phyloP scores from a whole-genome alignment of 1,140 invertebrate genomes.

The Hyles euphorbiae region DNA sequence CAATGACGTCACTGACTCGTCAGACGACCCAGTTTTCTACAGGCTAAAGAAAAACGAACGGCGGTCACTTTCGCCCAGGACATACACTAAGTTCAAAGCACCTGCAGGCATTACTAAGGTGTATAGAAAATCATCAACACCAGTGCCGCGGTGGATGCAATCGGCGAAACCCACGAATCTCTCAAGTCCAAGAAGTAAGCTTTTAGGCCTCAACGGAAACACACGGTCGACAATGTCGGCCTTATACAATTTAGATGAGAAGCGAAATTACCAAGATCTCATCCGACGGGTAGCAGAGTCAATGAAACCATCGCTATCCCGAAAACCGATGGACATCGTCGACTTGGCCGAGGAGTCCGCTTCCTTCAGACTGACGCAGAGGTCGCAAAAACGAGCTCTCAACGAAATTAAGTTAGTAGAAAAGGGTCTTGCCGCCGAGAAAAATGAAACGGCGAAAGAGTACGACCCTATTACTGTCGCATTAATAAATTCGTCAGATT shows the following conservation, averaged over 20 bases:
- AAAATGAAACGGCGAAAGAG: constrained; percentile 44
- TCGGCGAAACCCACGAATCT: constrained; percentile 32
- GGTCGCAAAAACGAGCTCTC: constrained; percentile 46
- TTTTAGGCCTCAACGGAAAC: constrained; percentile 48
- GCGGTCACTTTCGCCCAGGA: constrained; percentile 39
- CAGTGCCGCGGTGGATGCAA: constrained; percentile 59
- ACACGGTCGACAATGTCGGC: constrained; percentile 51
- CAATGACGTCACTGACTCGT: constrained; percentile 10
- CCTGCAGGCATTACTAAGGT: constrained; percentile 53
- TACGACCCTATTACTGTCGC: constrained; percentile 66
- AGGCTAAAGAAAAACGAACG: constrained; percentile 16
- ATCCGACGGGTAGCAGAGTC: constrained; percentile 45
- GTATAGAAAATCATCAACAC: constrained; percentile 43
- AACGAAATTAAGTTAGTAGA: constrained; percentile 52
- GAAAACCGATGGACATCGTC: constrained; percentile 39
- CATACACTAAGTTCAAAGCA: constrained; percentile 48
- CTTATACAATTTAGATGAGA: constrained; percentile 70
- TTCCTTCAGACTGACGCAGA: constrained; percentile 47
- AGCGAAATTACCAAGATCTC: constrained; percentile 64
- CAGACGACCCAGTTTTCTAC: constrained; percentile 10
- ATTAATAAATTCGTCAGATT: constrained; percentile 69
- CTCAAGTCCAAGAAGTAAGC: constrained; percentile 34
- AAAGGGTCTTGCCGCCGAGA: constrained; percentile 38
- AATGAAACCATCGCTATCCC: constrained; percentile 30
- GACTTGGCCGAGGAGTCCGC: constrained; percentile 56